Base-by-base conservation (phyloP, 2,797 vertebrate species). In the Cetoscarus ocellatus region DNA sequence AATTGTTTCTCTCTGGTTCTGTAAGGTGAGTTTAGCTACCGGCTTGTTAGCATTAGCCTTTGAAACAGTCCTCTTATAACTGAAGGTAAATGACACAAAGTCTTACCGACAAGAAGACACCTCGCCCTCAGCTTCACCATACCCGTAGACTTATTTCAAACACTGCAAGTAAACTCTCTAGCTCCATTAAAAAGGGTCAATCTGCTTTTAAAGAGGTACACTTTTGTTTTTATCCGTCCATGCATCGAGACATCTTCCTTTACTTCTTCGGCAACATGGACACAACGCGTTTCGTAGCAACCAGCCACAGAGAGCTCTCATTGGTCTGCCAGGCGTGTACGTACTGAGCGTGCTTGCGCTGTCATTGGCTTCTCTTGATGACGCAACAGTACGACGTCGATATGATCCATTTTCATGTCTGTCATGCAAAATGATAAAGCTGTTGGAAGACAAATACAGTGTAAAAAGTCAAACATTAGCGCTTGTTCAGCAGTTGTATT, bases 41-140 rank as follows among this genome's bases (percentile, higher is more conserved):
- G 1, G 1, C 0, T 17, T 6, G 52, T 78, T 84, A 85, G 80
- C 78, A 50, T 75, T 77, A 88, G 76, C 75, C 0, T 0, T 5
- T 14, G 11, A 64, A 11, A 6, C 5, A 17, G 11, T 13, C 13
- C 12, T 6, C 1, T 14, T 51, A 12, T 14, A 8, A 59, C 42
- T 3, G 36, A 8, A 4, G 3, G 8, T 6, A 1, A 5, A 17
- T 10, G 54, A 5, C 18, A 52, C 4, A 13, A 81, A 80, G 53
- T 9, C 78, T 83, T 90, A 95, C 94, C 94, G 59, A 93, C 73
- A 38, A 95, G 70, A 70, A 95, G 79, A 83, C 94, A 95, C 36
- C 88, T 89, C 19, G 94, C 91, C 74, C 95, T 91, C 69, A 95
- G 55, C 69, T 94, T 95, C 86, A 94, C 94, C 94, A 95, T 95